phyloP scores from a whole-genome alignment of 2,797 vertebrate species.

The Chromis chromis region DNA sequence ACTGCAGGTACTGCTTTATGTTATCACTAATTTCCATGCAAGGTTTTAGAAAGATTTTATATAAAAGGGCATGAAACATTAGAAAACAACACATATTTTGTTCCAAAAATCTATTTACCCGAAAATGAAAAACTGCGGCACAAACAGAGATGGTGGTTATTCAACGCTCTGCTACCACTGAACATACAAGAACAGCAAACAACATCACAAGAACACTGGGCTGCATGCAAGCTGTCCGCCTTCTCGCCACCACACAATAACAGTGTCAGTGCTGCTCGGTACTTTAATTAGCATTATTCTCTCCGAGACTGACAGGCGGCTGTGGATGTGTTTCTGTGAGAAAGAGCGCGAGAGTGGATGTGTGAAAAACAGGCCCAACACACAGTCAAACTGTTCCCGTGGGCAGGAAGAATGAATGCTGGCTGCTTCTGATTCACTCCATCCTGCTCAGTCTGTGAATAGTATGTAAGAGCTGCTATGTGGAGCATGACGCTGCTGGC shows the following conservation, averaged over 20 bases:
- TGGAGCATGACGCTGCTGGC: slow-evolving; percentile 67
- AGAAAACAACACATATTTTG: not conserved
- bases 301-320: slow-evolving; percentile 57
- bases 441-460: slow-evolving; percentile 62
- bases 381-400: slow-evolving; percentile 74
- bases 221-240: slow-evolving; percentile 59
- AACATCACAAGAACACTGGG: slow-evolving; percentile 50
- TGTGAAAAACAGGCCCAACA: slow-evolving; percentile 48
- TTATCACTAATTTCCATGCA: too few relatives aligned
- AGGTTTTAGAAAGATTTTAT: not conserved
- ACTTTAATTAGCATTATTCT: slow-evolving; percentile 65
- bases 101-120: not conserved
- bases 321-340: slow-evolving; percentile 50
- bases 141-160: slow-evolving; percentile 1
- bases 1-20: too few relatives aligned
- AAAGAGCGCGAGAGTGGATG: slow-evolving; percentile 45
- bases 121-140: not conserved
- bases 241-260: slow-evolving; percentile 49
- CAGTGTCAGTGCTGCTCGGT: slow-evolving; percentile 35
- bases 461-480: slow-evolving; percentile 65
- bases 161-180: not conserved
- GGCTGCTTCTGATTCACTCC: slow-evolving; percentile 71
- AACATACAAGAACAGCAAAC: slow-evolving; percentile 37
- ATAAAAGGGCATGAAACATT: not conserved
- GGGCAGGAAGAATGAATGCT: slow-evolving; percentile 58